Conservation (phyloP, 1,140 invertebrate species). For the Drosophila sp. region DNA sequence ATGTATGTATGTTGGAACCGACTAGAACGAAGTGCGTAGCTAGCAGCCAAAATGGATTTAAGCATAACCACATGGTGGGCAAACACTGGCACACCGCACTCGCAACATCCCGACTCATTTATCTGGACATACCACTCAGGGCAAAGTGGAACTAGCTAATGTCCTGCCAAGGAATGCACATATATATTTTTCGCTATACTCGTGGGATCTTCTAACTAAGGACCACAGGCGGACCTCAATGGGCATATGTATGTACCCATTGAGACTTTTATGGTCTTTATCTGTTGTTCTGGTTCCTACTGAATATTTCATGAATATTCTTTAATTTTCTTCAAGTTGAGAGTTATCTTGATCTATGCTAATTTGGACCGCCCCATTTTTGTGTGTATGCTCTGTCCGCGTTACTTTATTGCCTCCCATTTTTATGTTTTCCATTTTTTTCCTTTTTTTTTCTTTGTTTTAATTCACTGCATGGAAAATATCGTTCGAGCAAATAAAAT, state of each 20-base stretch:
- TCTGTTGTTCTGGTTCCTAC: background rate
- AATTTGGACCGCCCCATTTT: background rate
- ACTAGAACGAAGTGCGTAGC: background rate
- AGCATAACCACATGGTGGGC: background rate
- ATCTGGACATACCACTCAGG: background rate
- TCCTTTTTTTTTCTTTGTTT: background rate
- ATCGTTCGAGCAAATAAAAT: background rate
- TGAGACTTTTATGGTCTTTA: background rate
- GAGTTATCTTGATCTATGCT: constrained; percentile 7
- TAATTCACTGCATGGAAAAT: constrained; percentile 5
- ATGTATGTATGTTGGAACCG: too few species aligned
- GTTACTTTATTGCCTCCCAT: constrained; percentile 1
- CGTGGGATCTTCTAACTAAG: background rate
- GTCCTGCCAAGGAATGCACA: background rate
- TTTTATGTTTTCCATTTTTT: constrained; percentile 4
- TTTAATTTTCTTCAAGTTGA: background rate
- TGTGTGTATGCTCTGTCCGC: background rate
- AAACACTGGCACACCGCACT: background rate
- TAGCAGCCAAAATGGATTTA: background rate
- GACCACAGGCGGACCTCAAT: too few species aligned
- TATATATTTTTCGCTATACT: background rate
- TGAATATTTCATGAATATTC: background rate
- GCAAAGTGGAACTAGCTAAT: background rate
- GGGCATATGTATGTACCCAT: too few species aligned
- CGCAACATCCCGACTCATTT: constrained; percentile 2